Percentiles rank a stretch among this genome's conserved stretches.
phyloP scores from a whole-genome alignment of 1,140 invertebrate species.

The Achroia grisella region DNA sequence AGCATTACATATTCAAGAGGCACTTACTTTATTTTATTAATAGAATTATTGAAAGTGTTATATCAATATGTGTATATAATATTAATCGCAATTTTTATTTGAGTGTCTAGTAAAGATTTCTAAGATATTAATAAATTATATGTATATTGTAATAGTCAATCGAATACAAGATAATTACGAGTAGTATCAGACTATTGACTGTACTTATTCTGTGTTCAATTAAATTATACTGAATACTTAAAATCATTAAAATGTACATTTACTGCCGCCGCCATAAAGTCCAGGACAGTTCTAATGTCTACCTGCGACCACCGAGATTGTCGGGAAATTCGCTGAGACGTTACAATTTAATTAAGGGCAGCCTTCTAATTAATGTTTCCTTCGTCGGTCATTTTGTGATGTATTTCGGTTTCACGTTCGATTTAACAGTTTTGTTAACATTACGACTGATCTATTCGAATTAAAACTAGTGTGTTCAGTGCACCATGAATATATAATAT shows the following conservation, averaged over 20 bases:
- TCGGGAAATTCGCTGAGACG: slow-evolving; percentile 61
- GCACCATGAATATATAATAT: no score
- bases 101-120: no score
- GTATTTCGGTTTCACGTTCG: slow-evolving; percentile 18
- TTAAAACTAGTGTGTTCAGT: no score
- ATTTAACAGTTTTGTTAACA: slow-evolving; percentile 23
- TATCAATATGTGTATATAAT: no score
- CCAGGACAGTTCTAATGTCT: slow-evolving; percentile 27
- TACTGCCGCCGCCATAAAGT: slow-evolving; percentile 30
- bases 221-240: slow-evolving; percentile 18
- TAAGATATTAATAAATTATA: no score
- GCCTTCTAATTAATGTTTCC: slow-evolving; percentile 50
- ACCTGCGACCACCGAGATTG: slow-evolving; percentile 45
- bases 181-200: no score
- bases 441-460: not conserved
- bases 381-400: slow-evolving; percentile 17
- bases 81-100: no score
- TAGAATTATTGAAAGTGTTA: no score
- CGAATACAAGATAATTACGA: no score
- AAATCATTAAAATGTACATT: slow-evolving; percentile 31
- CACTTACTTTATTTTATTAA: no score
- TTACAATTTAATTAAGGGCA: slow-evolving; percentile 68
- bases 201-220: slow-evolving; percentile 1
- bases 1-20: no score
- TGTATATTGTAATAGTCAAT: no score